Conservation (phyloP, 1,140 invertebrate genomes). For the Conus ventricosus region DNA sequence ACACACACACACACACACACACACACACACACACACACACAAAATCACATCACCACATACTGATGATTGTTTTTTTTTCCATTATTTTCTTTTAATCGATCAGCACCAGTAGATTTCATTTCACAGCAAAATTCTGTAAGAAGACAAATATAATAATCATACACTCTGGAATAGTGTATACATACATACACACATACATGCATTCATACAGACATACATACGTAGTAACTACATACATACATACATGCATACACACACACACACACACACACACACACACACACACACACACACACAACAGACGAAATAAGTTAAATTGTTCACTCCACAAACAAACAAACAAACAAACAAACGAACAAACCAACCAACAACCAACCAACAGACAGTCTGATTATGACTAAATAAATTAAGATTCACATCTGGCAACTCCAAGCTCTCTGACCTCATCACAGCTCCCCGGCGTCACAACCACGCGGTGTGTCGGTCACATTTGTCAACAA, state of each 20-base stretch:
- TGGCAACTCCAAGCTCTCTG: too few relatives aligned
- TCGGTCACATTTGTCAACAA: too few relatives aligned
- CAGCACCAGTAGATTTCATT: not conserved
- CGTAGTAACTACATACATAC: not conserved
- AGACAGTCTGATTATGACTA: slow-evolving; percentile 21
- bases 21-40: not conserved
- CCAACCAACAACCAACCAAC: not conserved
- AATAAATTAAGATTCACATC: slow-evolving; percentile 18
- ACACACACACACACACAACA: too few relatives aligned
- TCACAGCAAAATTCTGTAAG: slow-evolving; percentile 1
- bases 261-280: too few relatives aligned
- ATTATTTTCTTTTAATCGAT: not conserved
- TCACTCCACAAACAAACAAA: not conserved
- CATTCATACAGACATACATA: not conserved
- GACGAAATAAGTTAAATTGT: not conserved
- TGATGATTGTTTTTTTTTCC: not conserved
- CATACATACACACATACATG: not conserved
- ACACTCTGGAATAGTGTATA: not conserved
- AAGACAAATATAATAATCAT: not conserved
- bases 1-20: not conserved
- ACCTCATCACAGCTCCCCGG: too few relatives aligned
- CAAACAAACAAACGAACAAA: not conserved
- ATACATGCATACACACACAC: not conserved
- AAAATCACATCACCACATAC: not conserved
- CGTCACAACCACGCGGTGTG: too few relatives aligned